phyloP scores from a whole-genome alignment of 2,888 invertebrate species.

The Philopedon plagiatum region DNA sequence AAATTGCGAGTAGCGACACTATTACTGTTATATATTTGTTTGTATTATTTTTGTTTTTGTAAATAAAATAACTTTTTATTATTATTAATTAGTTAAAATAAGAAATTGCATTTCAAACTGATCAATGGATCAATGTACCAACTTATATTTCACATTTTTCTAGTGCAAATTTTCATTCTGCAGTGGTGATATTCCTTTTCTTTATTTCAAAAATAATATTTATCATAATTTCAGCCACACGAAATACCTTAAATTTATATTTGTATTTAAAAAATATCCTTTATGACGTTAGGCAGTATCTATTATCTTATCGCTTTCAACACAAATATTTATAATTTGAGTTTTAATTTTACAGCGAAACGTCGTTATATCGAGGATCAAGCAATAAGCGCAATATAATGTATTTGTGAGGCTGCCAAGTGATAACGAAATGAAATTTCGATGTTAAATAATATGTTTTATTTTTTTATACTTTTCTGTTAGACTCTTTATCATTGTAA shows the following conservation, averaged over 20 bases:
- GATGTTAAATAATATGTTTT: neutral
- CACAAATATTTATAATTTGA: constrained; percentile 16
- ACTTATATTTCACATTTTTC: too few relatives aligned
- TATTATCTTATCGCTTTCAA: constrained; percentile 19
- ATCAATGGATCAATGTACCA: too few relatives aligned
- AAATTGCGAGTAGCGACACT: too few relatives aligned
- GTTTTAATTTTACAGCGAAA: constrained; percentile 12
- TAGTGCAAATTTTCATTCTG: too few relatives aligned
- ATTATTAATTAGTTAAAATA: too few relatives aligned
- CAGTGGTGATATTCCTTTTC: too few relatives aligned
- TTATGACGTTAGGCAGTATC: constrained; percentile 6
- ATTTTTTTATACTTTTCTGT: neutral
- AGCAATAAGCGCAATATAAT: neutral
- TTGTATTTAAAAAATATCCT: constrained; percentile 12
- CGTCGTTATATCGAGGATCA: constrained; percentile 4
- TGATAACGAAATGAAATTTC: neutral
- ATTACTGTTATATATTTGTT: too few relatives aligned
- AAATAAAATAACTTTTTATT: too few relatives aligned
- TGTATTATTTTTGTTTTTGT: too few relatives aligned
- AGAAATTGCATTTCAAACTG: too few relatives aligned
- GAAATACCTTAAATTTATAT: constrained; percentile 6
- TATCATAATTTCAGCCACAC: neutral
- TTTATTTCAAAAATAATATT: too few relatives aligned
- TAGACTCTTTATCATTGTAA: too few relatives aligned
- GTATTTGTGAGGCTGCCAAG: neutral